A percentile compares a stretch with the other conserved stretches of the same genome.
Conservation (phyloP, 2,797 vertebrate species). For the Typhlichthys subterraneus region DNA sequence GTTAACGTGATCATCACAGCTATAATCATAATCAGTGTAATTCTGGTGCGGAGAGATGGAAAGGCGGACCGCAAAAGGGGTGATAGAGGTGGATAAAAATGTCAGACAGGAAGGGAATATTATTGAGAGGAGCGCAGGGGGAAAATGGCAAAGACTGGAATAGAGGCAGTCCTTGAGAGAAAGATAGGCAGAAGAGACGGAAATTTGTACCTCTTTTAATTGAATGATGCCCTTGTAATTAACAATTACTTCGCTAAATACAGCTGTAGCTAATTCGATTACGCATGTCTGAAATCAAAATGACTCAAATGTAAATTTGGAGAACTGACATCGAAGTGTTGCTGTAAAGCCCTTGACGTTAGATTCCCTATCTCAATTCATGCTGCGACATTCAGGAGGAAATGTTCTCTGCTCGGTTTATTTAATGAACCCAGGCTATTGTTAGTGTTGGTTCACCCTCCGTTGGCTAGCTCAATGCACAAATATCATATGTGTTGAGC, state of each 20-base stretch:
- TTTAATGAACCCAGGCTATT: too few species aligned
- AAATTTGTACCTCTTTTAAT: slow-evolving; percentile 37
- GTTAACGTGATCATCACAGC: slow-evolving; percentile 76
- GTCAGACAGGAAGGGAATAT: slow-evolving; percentile 63
- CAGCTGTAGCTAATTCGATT: too few species aligned
- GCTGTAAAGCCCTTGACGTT: too few species aligned
- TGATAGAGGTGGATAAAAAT: slow-evolving; percentile 68
- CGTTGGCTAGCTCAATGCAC: too few species aligned
- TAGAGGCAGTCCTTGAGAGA: slow-evolving; percentile 37
- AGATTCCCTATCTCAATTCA: slow-evolving; percentile 5
- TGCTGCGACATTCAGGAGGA: slow-evolving; percentile 6
- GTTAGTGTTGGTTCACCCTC: too few species aligned
- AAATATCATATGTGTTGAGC: too few species aligned
- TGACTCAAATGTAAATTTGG: too few species aligned
- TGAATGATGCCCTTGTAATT: slow-evolving; percentile 46
- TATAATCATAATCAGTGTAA: slow-evolving; percentile 79
- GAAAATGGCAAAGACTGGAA: not conserved
- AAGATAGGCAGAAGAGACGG: slow-evolving; percentile 8
- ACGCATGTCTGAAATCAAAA: too few species aligned
- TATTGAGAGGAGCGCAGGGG: slow-evolving; percentile 51
- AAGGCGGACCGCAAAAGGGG: slow-evolving; percentile 52
- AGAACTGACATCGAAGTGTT: too few species aligned
- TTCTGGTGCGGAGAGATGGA: slow-evolving; percentile 70
- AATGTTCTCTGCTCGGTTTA: too few species aligned
- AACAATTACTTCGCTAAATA: slow-evolving; percentile 2